Percentiles rank a stretch among this genome's conserved stretches.
Evolutionary conservation across 1,140 invertebrate genomes (phyloP).

Genomic region (Pectinophora gossypiella): DNA sequence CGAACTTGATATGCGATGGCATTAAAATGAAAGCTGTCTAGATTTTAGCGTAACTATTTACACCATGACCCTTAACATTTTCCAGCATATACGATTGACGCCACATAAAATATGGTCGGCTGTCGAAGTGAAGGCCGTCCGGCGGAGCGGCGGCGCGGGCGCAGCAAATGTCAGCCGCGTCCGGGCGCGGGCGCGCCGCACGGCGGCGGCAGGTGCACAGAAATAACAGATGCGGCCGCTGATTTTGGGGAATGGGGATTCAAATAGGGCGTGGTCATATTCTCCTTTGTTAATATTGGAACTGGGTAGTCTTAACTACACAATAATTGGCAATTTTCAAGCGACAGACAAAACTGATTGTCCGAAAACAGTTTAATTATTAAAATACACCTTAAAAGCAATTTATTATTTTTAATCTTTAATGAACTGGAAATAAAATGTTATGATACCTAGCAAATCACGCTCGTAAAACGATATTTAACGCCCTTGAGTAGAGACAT

Average conservation of each 20-base stretch:
- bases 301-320: too few species aligned
- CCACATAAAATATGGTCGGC: background rate
- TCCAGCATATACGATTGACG: background rate
- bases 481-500: background rate
- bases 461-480: background rate
- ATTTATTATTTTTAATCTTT: background rate
- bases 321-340: too few species aligned
- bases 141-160: background rate
- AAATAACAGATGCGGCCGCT: background rate
- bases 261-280: too few species aligned
- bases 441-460: background rate
- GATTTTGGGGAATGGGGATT: too few species aligned
- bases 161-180: background rate
- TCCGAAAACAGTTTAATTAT: too few species aligned
- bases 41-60: too few species aligned
- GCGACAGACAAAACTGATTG: too few species aligned
- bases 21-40: too few species aligned
- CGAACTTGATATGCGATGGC: too few species aligned
- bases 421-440: background rate
- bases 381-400: background rate
- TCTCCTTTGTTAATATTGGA: too few species aligned
- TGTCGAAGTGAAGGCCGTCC: background rate
- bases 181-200: background rate
- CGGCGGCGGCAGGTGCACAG: background rate
- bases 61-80: constrained; percentile 1